Evolutionary conservation across 2,888 invertebrate genomes (phyloP).

Genomic region (Eumacrocentrus americanus): DNA sequence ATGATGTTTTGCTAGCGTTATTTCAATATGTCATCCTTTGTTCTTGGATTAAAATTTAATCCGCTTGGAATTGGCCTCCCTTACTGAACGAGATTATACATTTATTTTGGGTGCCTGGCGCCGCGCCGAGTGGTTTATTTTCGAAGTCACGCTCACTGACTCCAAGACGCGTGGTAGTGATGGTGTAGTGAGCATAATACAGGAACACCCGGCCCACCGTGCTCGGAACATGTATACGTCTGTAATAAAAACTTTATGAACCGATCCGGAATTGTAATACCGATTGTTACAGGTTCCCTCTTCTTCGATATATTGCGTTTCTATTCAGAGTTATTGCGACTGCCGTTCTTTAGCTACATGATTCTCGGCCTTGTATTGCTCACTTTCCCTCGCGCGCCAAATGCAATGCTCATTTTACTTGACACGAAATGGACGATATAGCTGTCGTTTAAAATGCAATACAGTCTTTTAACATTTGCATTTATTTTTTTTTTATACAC

Average conservation of each 20-base stretch:
- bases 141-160: conserved; percentile 34
- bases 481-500: neutral
- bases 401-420: conserved; percentile 14
- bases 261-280: conserved; percentile 37
- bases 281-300: conserved; percentile 37
- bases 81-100: conserved; percentile 47
- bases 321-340: conserved; percentile 35
- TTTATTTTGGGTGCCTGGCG: conserved; percentile 49
- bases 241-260: conserved; percentile 41
- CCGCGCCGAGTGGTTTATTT: conserved; percentile 40
- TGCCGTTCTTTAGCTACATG: neutral
- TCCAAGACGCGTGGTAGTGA: conserved; percentile 23
- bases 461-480: conserved; percentile 7
- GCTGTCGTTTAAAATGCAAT: conserved; percentile 7
- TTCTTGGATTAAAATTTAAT: conserved; percentile 61
- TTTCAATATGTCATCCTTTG: conserved; percentile 59
- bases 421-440: conserved; percentile 17
- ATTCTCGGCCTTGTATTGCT: neutral
- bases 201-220: conserved; percentile 13
- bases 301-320: conserved; percentile 22
- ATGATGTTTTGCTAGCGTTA: conserved; percentile 47
- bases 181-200: neutral
- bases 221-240: conserved; percentile 18
- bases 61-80: conserved; percentile 39
- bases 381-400: neutral